phyloP scores from a whole-genome alignment of 2,888 invertebrate genomes.

The Epinotia ramella region DNA sequence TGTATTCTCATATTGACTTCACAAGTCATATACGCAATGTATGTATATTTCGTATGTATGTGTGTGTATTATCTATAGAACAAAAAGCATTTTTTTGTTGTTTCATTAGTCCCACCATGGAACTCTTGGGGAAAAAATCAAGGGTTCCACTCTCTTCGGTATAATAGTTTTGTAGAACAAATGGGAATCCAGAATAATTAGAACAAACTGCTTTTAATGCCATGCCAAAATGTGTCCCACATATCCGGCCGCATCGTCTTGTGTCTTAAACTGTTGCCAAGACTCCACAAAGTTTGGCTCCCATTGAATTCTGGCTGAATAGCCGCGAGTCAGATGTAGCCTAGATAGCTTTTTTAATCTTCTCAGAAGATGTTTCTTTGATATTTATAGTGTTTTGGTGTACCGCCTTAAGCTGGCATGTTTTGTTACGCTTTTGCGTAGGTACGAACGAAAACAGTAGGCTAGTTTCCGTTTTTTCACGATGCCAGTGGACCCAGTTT shows the following conservation, averaged over 20 bases:
- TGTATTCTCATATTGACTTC: no score
- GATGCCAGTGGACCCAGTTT: no score
- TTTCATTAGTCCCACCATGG: no score
- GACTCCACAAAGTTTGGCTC: slow-evolving; percentile 24
- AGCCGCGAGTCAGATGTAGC: slow-evolving; percentile 60
- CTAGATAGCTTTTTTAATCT: slow-evolving; percentile 60
- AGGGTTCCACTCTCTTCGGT: no score
- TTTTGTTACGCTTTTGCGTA: no score
- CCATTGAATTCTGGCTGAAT: slow-evolving; percentile 36
- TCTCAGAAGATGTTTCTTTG: slow-evolving; percentile 25
- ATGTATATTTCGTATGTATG: no score
- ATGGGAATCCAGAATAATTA: not conserved
- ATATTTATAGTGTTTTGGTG: slow-evolving; percentile 18
- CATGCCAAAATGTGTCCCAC: slow-evolving; percentile 2
- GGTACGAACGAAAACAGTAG: no score
- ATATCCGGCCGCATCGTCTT: slow-evolving; percentile 1
- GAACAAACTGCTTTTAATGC: not conserved
- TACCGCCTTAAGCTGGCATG: not conserved
- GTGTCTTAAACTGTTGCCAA: slow-evolving; percentile 28
- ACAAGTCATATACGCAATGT: no score
- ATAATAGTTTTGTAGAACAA: not conserved
- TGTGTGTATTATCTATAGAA: no score
- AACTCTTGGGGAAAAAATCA: no score
- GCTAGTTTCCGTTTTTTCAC: no score
- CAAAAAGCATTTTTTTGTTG: no score